A percentile compares a stretch with the other conserved stretches of the same genome.
phyloP scores from a whole-genome alignment of 2,888 invertebrate genomes.

The Corythucha ciliata region DNA sequence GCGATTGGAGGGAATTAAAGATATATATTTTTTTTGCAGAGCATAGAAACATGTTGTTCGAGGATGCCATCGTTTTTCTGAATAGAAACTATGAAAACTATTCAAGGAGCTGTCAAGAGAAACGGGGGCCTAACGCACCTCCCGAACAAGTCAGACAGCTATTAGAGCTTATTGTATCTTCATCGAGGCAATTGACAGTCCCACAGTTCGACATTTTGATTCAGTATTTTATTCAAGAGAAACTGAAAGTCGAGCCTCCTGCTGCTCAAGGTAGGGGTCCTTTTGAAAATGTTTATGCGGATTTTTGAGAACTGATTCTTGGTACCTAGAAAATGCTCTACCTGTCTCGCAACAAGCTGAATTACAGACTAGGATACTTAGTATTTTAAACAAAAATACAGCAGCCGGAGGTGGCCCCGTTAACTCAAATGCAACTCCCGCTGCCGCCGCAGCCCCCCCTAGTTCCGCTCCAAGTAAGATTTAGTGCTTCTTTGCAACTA shows the following conservation, averaged over 20 bases:
- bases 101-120: slow-evolving; percentile 42
- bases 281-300: too few relatives aligned
- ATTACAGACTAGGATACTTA: slow-evolving; percentile 67
- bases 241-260: slow-evolving; percentile 60
- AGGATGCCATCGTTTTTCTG: slow-evolving; percentile 75
- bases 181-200: slow-evolving; percentile 57
- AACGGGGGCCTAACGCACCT: slow-evolving; percentile 43
- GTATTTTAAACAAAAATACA: slow-evolving; percentile 56
- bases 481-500: too few relatives aligned
- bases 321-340: too few relatives aligned
- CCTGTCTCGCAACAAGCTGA: slow-evolving; percentile 49
- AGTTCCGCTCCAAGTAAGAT: too few relatives aligned
- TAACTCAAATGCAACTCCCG: slow-evolving; percentile 1
- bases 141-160: slow-evolving; percentile 38
- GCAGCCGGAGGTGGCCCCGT: slow-evolving; percentile 2
- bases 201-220: slow-evolving; percentile 70
- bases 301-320: too few relatives aligned
- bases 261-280: slow-evolving; percentile 53
- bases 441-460: too few relatives aligned
- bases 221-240: slow-evolving; percentile 56
- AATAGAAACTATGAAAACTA: slow-evolving; percentile 59
- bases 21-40: slow-evolving; percentile 47
- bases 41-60: slow-evolving; percentile 91
- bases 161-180: slow-evolving; percentile 41
- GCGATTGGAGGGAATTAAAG: not conserved